Percentiles rank a stretch among this genome's conserved stretches.
phyloP scores from a whole-genome alignment of 2,797 vertebrate species.

The Oryzias sinensis region DNA sequence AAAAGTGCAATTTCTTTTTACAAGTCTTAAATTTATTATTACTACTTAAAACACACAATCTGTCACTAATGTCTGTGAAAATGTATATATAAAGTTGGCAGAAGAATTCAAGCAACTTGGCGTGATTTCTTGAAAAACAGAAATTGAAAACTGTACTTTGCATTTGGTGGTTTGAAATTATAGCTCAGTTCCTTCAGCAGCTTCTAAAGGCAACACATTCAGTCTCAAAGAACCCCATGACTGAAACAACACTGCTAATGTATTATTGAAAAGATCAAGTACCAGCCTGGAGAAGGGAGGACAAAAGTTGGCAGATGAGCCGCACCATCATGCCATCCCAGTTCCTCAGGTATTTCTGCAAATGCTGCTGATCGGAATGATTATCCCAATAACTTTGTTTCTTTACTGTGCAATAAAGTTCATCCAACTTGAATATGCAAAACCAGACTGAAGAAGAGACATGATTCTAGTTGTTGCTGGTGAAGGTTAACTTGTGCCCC shows the following conservation, averaged over 20 bases:
- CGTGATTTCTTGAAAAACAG: too few species aligned
- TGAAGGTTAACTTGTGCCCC: too few species aligned
- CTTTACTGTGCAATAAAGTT: slow-evolving; percentile 23
- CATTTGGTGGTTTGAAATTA: too few species aligned
- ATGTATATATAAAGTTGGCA: too few species aligned
- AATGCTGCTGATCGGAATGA: slow-evolving; percentile 35
- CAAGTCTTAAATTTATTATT: too few species aligned
- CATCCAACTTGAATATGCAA: slow-evolving; percentile 28
- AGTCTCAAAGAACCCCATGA: slow-evolving; percentile 55
- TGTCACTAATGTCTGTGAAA: too few species aligned
- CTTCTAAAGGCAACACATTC: slow-evolving; percentile 47
- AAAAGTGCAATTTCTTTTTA: too few species aligned
- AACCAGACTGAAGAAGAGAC: slow-evolving; percentile 29
- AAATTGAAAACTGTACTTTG: too few species aligned
- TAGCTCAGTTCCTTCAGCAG: slow-evolving; percentile 28
- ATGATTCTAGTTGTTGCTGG: slow-evolving; percentile 29
- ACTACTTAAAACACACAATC: too few species aligned
- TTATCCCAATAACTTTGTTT: slow-evolving; percentile 35
- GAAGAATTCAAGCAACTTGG: too few species aligned
- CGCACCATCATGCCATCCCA: slow-evolving; percentile 19
- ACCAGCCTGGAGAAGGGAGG: slow-evolving; percentile 35
- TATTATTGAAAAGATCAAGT: slow-evolving; percentile 59
- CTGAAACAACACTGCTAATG: slow-evolving; percentile 61
- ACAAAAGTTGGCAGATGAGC: slow-evolving; percentile 40
- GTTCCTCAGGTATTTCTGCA: slow-evolving; percentile 30